These are phyloP conservation scores for Chrysomela aeneicollis DNA, from an alignment of 2,888 invertebrate species.

Conservation along the genomic window DNA sequence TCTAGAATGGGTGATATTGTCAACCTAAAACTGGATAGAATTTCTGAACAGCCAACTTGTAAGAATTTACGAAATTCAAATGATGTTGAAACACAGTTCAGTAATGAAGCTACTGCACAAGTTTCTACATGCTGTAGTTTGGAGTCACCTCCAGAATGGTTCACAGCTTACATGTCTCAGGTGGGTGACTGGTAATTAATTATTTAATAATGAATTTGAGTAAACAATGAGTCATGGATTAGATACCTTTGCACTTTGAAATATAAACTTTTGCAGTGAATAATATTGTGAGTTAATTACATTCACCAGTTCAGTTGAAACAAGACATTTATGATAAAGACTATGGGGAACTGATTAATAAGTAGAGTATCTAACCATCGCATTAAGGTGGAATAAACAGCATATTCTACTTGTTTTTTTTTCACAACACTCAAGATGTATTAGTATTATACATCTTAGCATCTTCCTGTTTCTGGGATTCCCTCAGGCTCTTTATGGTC, in stretches of 20 bases:
- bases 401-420: too few species aligned
- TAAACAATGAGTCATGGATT: neutral
- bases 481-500: too few species aligned
- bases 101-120: conserved; percentile 40
- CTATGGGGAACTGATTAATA: too few species aligned
- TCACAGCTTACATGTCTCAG: conserved; percentile 47
- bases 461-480: too few species aligned
- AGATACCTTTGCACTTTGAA: conserved; percentile 1
- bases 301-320: too few species aligned
- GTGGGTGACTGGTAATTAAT: conserved; percentile 30
- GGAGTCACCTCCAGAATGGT: conserved; percentile 50
- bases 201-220: neutral
- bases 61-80: conserved; percentile 40
- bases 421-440: too few species aligned
- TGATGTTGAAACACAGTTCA: conserved; percentile 52
- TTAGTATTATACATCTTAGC: too few species aligned
- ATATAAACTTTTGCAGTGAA: too few species aligned
- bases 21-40: conserved; percentile 55
- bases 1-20: conserved; percentile 57
- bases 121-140: conserved; percentile 37
- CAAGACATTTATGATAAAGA: too few species aligned
- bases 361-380: too few species aligned
- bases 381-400: too few species aligned
- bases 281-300: too few species aligned
- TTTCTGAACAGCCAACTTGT: conserved; percentile 39